These are phyloP conservation scores for Chiroxiphia lanceolata DNA, from an alignment of 2,797 vertebrate species.

Conservation along the genomic window DNA sequence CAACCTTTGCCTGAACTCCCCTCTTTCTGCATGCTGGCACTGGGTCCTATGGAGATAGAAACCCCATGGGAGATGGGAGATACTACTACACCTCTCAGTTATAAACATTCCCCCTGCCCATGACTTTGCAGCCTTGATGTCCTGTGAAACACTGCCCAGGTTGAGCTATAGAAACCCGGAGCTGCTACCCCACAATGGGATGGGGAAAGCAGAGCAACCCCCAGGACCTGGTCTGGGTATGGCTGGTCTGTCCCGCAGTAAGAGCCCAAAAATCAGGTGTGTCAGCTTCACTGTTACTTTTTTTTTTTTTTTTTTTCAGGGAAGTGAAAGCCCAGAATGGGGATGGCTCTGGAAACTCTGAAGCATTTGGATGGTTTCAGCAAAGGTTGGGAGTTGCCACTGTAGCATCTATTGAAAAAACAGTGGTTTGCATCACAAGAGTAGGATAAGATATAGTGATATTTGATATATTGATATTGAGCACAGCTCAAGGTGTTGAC, in stretches of 20 bases:
- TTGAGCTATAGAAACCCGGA: accelerated
- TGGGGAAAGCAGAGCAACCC: background rate
- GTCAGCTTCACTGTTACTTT: background rate
- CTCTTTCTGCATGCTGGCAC: background rate
- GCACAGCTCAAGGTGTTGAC: constrained; percentile 37
- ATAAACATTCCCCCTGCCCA: background rate
- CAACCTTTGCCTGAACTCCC: background rate
- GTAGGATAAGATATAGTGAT: constrained; percentile 7
- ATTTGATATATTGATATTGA: no score
- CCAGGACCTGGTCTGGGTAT: background rate
- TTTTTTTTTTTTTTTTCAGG: background rate
- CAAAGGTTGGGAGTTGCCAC: background rate
- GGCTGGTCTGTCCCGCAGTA: background rate
- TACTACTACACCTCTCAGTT: background rate
- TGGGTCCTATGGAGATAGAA: background rate
- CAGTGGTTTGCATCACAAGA: constrained; percentile 27
- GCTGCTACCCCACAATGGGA: background rate
- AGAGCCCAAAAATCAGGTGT: background rate
- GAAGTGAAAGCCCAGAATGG: background rate
- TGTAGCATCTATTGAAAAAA: constrained; percentile 9
- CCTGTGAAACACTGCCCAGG: accelerated
- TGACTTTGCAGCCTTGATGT: accelerated
- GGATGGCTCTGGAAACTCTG: constrained; percentile 3
- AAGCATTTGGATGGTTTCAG: constrained; percentile 7
- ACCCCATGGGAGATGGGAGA: background rate